Conservation (phyloP, 2,797 vertebrate genomes). For the Sebastes hubbsi region DNA sequence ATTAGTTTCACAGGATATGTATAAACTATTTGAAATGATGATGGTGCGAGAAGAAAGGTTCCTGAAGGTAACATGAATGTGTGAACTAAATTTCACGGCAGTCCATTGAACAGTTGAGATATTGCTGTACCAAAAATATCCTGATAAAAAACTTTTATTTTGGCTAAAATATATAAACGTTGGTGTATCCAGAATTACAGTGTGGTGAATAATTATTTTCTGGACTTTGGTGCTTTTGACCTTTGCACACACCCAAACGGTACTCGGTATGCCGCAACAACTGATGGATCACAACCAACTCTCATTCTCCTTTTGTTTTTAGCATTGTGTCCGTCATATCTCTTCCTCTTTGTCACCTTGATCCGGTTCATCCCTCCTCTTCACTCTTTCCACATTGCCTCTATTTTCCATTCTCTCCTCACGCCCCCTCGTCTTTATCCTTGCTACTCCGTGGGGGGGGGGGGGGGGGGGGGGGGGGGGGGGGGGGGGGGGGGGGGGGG, state of each 20-base stretch:
- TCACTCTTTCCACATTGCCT: conserved; percentile 30
- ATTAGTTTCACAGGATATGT: not conserved
- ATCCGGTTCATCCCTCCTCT: not conserved
- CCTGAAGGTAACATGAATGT: not conserved
- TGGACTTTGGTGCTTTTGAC: not conserved
- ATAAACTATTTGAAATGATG: not conserved
- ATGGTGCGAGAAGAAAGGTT: not conserved
- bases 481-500: too few species aligned
- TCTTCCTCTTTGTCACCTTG: conserved; percentile 33
- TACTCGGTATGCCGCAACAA: not conserved
- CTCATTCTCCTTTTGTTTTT: not conserved
- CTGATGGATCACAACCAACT: not conserved
- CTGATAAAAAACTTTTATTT: not conserved
- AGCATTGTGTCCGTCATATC: not conserved
- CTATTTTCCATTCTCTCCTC: conserved; percentile 34
- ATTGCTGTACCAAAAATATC: not conserved
- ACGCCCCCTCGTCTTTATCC: conserved; percentile 39
- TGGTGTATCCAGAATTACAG: not conserved
- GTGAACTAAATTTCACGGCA: not conserved
- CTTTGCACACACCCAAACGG: not conserved
- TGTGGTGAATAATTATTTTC: not conserved
- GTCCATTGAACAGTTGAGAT: not conserved
- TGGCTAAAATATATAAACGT: too few species aligned
- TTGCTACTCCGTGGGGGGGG: conserved; percentile 22
- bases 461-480: too few species aligned